Evolutionary conservation across 2,797 vertebrate genomes (phyloP), one percentile per base, ranked within the genome.

Genomic region (Enteromius radiatus): DNA sequence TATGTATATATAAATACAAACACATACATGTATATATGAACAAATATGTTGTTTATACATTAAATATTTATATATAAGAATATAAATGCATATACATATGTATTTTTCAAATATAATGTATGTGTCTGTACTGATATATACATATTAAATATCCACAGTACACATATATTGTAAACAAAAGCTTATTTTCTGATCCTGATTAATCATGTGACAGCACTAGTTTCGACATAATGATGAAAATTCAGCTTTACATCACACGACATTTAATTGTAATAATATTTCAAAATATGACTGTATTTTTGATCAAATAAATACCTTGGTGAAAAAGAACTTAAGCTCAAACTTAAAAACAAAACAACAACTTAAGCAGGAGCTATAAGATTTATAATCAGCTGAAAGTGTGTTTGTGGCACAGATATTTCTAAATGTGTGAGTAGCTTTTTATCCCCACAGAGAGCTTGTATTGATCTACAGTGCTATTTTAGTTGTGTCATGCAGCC

Each of bases 401-500:
- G 33, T 47, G 31, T 56, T 38, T 67, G 21, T 54, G 47, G 3
- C 15, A n/a, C 49, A 52, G 15, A 54, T 9, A 76, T 83, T 69
- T 33, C 21, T 61, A 26, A 63, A 10, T 14, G 36, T 19, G 3
- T 7, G 8, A 33, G 3, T 17, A 54, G 21, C 21, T 54, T 49
- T n/a, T 77, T 52, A 21, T 1, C 36, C 43, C n/a, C 75, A 38
- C 38, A 21, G 19, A 59, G 36, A 54, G 36, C 11, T 54, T 77
- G 59, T 54, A 61, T 36, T 49, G 78, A 80, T 80, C 49, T 17
- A 49, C 43, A 67, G 21, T 45, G 59, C 36, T 65, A 61, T 38
- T 56, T 54, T 19, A 73, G 21, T 71, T 64, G 71, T 54, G 33
- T 23, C n/a, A 54, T 76, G 21, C 65, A 33, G 28, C 12, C 47